phyloP scores from a whole-genome alignment of 1,140 invertebrate species.

The Apis mellifera region Amel_HAv3.1 CM009940.2:9581001-9581500 shows the following conservation, averaged over 20 bases:
- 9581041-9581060: background rate
- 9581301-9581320: background rate
- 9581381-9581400: conserved; percentile 70
- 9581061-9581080: no score
- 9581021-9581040: background rate
- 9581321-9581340: background rate
- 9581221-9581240: no score
- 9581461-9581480: conserved; percentile 79
- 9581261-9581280: no score
- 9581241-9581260: no score
- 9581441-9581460: conserved; percentile 81
- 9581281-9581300: no score
- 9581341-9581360: conserved; percentile 62
- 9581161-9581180: conserved; percentile 11
- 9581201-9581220: no score
- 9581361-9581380: conserved; percentile 79
- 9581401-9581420: conserved; percentile 75
- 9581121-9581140: background rate
- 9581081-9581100: no score
- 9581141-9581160: background rate
- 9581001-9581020: background rate
- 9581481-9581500: conserved; percentile 79
- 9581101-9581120: no score
- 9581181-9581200: no score
- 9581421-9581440: conserved; percentile 78